phyloP scores from a whole-genome alignment of 2,888 invertebrate genomes.

The Melipona bicolor region DNA sequence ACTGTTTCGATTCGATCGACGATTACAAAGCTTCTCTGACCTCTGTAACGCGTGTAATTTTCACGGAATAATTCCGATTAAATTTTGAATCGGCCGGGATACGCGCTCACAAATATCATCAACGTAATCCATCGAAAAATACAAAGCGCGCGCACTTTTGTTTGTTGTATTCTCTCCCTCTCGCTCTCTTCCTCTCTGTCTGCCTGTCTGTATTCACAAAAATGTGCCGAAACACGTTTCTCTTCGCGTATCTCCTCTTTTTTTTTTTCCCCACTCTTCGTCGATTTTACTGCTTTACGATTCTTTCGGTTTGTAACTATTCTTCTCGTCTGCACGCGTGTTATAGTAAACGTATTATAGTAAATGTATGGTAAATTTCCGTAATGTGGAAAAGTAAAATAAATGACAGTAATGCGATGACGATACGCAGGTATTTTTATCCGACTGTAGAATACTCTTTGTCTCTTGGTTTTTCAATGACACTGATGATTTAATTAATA shows the following conservation, averaged over 20 bases:
- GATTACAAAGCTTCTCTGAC: constrained; percentile 62
- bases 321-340: background rate
- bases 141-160: constrained; percentile 33
- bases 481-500: no score
- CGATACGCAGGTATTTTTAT: no score
- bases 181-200: no score
- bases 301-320: background rate
- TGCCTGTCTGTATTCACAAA: constrained; percentile 12
- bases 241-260: background rate
- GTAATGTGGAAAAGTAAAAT: no score
- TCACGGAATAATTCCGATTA: constrained; percentile 65
- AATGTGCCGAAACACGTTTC: constrained; percentile 7
- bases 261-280: no score
- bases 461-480: no score
- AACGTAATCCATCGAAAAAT: constrained; percentile 52
- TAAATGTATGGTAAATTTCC: no score
- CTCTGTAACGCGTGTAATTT: constrained; percentile 63
- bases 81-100: constrained; percentile 52
- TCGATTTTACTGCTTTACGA: no score
- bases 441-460: no score
- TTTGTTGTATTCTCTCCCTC: constrained; percentile 15
- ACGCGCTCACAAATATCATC: constrained; percentile 52
- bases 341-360: no score
- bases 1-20: constrained; percentile 62
- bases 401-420: no score